phyloP scores from a whole-genome alignment of 2,888 invertebrate genomes.

The Dolomedes plantarius region DNA sequence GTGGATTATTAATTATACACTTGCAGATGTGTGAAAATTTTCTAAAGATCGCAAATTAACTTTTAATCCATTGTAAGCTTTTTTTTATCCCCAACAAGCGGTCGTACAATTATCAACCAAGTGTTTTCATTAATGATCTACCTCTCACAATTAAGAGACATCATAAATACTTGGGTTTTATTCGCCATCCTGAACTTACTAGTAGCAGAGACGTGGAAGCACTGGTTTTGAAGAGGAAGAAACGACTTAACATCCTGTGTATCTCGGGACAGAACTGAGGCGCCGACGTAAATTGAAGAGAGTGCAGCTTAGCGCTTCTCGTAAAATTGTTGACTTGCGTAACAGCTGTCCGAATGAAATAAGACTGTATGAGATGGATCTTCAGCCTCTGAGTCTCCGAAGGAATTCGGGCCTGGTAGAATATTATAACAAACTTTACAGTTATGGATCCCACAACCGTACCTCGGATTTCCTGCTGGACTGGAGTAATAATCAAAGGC shows the following conservation, averaged over 20 bases:
- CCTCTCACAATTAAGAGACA: not conserved
- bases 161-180: not conserved
- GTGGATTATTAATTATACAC: not conserved
- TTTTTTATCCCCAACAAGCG: not conserved
- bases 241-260: conserved; percentile 3
- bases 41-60: not conserved
- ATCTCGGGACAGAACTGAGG: conserved; percentile 1
- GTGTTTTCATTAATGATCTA: not conserved
- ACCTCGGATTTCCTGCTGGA: not conserved
- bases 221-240: not conserved
- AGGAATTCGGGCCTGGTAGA: not conserved
- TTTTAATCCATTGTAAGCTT: not conserved
- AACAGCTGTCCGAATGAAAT: not conserved
- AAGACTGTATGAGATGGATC: not conserved
- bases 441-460: not conserved
- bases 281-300: not conserved
- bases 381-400: not conserved
- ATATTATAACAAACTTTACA: not conserved
- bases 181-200: not conserved
- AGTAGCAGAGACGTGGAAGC: not conserved
- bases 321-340: not conserved
- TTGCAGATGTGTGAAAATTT: not conserved
- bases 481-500: not conserved
- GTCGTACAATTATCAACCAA: not conserved
- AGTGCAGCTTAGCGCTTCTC: not conserved